Conservation (phyloP, 1,140 invertebrate species). For the Neodiprion virginianus region DNA sequence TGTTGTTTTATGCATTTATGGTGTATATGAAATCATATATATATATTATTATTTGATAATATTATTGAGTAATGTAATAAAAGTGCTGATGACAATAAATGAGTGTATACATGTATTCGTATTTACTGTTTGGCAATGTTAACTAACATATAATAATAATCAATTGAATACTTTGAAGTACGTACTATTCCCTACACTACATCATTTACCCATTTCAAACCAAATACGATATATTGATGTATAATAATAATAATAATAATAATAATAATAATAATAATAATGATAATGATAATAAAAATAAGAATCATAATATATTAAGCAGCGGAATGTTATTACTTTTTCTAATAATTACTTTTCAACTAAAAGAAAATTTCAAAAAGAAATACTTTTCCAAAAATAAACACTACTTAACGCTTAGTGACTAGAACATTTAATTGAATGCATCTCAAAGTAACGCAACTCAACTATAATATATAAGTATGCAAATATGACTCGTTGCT, state of each 20-base stretch:
- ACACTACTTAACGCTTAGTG: slow-evolving; percentile 47
- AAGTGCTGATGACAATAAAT: no score
- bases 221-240: neutral
- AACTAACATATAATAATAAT: neutral
- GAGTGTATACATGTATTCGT: no score
- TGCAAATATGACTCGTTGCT: neutral
- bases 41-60: neutral
- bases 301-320: neutral
- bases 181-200: no score
- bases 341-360: no score
- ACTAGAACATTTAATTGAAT: slow-evolving; percentile 49
- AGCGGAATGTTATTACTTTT: neutral
- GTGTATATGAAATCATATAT: neutral
- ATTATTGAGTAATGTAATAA: neutral
- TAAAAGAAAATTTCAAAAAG: neutral
- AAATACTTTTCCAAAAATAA: slow-evolving; percentile 24
- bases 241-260: neutral
- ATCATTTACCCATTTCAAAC: neutral
- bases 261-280: no score
- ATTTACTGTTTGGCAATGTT: neutral
- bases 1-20: neutral
- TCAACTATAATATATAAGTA: neutral
- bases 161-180: neutral
- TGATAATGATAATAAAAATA: neutral
- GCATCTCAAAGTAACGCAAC: slow-evolving; percentile 20